Evolutionary conservation across 2,113 vertebrate species (phyloP).

Genomic region (Aphelocoma coerulescens): DNA sequence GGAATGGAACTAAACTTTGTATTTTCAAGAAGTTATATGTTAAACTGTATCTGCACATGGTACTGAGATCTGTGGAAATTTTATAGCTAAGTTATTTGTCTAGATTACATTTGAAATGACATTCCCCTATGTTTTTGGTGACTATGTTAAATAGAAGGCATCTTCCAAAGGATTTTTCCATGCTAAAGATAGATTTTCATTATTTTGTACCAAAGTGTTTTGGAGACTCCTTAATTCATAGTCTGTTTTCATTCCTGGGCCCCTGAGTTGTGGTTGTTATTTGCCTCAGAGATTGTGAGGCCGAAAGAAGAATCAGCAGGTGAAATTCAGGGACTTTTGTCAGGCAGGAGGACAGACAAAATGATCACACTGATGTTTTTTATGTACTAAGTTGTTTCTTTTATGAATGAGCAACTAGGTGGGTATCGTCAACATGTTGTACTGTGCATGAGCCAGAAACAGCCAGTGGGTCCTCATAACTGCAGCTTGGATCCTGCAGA

Average conservation of each 20-base stretch:
- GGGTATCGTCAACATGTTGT: background rate
- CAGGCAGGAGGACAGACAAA: background rate
- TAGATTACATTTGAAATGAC: background rate
- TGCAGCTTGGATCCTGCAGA: background rate
- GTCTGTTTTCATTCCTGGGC: background rate
- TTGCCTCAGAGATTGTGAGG: background rate
- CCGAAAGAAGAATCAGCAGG: background rate
- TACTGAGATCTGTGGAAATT: background rate
- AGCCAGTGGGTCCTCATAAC: background rate
- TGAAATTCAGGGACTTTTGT: background rate
- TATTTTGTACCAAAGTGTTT: background rate
- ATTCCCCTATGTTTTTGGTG: background rate
- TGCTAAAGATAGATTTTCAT: background rate
- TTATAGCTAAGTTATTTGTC: background rate
- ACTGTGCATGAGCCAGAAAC: background rate
- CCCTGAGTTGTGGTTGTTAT: background rate
- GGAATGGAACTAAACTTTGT: background rate
- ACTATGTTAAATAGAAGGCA: background rate
- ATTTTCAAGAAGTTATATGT: background rate
- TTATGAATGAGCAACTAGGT: background rate
- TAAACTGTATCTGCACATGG: background rate
- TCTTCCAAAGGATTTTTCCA: background rate
- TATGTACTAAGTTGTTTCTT: background rate
- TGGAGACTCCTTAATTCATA: background rate
- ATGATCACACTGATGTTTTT: background rate